Conservation (phyloP, 2,797 vertebrate genomes). For the Furcifer pardalis region DNA sequence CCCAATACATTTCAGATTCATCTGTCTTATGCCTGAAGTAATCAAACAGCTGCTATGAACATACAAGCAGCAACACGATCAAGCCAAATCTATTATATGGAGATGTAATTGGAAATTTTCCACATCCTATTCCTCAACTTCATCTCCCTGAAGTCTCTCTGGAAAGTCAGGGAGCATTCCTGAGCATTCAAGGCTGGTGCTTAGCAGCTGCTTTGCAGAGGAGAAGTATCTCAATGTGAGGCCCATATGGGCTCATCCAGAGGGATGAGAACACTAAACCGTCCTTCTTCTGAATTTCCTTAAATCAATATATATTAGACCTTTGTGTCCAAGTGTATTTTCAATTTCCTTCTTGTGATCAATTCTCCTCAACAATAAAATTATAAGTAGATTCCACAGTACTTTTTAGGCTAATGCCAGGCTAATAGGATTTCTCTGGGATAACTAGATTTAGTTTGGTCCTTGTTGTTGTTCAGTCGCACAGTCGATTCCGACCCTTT, state of each 20-base stretch:
- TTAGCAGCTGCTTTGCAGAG: neutral
- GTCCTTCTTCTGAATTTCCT: neutral
- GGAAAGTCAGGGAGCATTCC: too few relatives aligned
- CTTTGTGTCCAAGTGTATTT: neutral
- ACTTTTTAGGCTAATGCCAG: neutral
- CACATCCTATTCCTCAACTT: too few relatives aligned
- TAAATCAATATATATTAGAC: neutral
- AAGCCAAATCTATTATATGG: neutral
- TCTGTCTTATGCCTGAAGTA: neutral
- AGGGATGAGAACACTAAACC: neutral
- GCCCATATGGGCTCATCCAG: neutral
- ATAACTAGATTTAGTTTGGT: too few relatives aligned
- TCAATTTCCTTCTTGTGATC: neutral
- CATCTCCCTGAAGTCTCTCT: too few relatives aligned
- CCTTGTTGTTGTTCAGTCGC: too few relatives aligned
- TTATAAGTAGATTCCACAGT: neutral
- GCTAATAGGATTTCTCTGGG: neutral
- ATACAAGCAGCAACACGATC: neutral
- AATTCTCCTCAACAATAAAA: neutral
- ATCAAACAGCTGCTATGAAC: neutral
- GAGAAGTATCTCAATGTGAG: neutral
- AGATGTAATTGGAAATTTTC: too few relatives aligned
- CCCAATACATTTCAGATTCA: neutral
- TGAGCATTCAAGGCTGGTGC: too few relatives aligned
- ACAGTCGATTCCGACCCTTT: too few relatives aligned